Conservation (phyloP, 2,113 vertebrate genomes). For the Haemorhous mexicanus region DNA sequence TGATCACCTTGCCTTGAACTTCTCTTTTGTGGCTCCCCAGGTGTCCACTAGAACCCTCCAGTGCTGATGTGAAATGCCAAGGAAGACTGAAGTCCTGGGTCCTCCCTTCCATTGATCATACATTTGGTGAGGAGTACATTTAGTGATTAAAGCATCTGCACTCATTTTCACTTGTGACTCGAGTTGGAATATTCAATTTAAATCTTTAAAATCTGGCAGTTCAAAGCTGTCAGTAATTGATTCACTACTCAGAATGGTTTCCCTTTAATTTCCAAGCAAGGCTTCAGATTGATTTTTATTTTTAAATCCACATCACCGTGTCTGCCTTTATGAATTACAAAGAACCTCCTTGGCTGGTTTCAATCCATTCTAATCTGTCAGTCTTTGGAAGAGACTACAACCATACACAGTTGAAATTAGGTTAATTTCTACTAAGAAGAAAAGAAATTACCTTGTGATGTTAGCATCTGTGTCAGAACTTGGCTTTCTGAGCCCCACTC, state of each 20-base stretch:
- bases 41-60: not conserved
- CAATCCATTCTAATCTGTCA: constrained; percentile 18
- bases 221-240: constrained; percentile 24
- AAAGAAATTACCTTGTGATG: not conserved
- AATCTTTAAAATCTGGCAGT: not conserved
- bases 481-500: not conserved
- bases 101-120: not conserved
- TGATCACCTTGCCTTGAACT: not conserved
- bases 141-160: not conserved
- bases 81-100: not conserved
- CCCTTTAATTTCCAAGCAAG: constrained; percentile 9
- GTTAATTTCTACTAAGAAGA: not conserved
- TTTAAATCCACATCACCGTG: constrained; percentile 21
- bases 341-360: not conserved
- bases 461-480: not conserved
- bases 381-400: not conserved
- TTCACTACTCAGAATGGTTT: not conserved
- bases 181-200: not conserved
- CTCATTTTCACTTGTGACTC: constrained; percentile 2
- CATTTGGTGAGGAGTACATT: not conserved
- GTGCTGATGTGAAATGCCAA: not conserved
- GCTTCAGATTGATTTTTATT: constrained; percentile 24
- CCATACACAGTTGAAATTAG: not conserved
- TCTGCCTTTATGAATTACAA: constrained; percentile 9
- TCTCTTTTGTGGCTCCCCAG: not conserved